Evolutionary conservation across 2,113 vertebrate genomes (phyloP).

Genomic region (Malurus elegans): DNA sequence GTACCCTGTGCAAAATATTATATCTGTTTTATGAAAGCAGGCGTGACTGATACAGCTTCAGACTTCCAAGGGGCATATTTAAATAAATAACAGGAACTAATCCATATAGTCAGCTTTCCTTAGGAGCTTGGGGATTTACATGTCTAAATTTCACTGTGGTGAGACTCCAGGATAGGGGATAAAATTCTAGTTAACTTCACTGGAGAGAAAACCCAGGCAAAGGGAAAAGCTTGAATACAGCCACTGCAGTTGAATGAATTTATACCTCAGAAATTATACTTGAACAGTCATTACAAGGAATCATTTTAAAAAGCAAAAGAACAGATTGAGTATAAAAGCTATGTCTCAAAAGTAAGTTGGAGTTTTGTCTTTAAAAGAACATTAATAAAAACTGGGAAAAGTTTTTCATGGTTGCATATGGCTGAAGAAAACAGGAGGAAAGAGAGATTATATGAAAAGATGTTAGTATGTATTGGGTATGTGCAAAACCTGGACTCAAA

Average conservation of each 20-base stretch:
- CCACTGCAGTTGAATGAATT: background rate
- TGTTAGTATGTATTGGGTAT: background rate
- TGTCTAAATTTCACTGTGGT: background rate
- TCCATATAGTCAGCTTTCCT: background rate
- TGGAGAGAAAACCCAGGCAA: conserved; percentile 1
- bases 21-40: background rate
- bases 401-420: background rate
- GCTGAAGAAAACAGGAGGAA: background rate
- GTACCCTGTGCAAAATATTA: background rate
- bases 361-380: background rate
- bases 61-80: background rate
- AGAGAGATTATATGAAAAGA: background rate
- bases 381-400: background rate
- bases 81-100: conserved; percentile 11
- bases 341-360: background rate
- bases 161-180: background rate
- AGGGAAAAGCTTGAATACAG: background rate
- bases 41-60: background rate
- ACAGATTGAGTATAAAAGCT: rapidly evolving
- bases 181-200: background rate
- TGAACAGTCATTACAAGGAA: background rate
- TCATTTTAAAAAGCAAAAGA: background rate
- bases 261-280: background rate
- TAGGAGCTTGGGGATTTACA: background rate
- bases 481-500: background rate